Conservation (phyloP, 2,797 vertebrate species). For the Chaetodon trifasciatus region DNA sequence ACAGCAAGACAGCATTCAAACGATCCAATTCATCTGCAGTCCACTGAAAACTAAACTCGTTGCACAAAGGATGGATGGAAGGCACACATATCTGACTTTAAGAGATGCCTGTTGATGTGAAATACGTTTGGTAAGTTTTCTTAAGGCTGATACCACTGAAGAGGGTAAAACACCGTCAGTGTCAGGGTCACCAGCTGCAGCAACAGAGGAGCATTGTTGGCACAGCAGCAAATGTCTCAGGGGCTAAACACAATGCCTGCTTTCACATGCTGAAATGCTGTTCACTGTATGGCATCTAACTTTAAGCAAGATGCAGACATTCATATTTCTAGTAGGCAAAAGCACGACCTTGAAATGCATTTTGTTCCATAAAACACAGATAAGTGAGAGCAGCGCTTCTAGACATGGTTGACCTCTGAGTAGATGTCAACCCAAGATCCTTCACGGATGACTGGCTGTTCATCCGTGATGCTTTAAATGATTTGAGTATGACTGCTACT, state of each 20-base stretch:
- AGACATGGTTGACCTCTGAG: not conserved
- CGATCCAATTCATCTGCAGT: not conserved
- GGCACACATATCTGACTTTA: not conserved
- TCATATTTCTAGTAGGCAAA: no score
- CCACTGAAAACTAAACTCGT: not conserved
- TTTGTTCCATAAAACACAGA: not conserved
- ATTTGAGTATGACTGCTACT: not conserved
- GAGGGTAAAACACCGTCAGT: not conserved
- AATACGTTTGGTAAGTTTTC: not conserved
- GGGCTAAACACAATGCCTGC: not conserved
- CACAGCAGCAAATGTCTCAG: conserved; percentile 13
- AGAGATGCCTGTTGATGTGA: not conserved
- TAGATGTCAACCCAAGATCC: not conserved
- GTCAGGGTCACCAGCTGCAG: conserved; percentile 4
- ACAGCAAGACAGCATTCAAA: not conserved
- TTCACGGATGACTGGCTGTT: not conserved
- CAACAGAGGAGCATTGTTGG: conserved; percentile 16
- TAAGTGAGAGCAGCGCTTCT: not conserved
- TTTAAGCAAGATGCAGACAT: not conserved
- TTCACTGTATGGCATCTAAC: not conserved
- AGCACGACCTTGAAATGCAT: not conserved
- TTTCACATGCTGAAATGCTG: conserved; percentile 6
- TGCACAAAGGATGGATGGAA: not conserved
- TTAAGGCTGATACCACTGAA: not conserved
- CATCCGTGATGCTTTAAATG: not conserved